Conservation (phyloP, 2,888 invertebrate species). For the Clepsis dumicolana region DNA sequence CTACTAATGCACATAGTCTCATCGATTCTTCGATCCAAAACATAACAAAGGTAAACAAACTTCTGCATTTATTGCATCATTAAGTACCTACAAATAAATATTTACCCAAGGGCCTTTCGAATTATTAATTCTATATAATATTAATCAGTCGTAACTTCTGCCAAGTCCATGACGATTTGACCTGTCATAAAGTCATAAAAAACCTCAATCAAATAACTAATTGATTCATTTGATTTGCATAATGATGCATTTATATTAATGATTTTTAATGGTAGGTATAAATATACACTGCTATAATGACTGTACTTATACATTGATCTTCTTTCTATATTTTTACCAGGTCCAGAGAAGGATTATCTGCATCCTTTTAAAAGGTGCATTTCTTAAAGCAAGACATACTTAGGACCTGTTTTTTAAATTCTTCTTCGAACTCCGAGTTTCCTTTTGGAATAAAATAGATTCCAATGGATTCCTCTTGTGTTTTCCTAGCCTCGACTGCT, state of each 20-base stretch:
- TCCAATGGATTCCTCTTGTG: too few relatives aligned
- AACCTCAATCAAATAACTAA: constrained; percentile 4
- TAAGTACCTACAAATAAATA: not conserved
- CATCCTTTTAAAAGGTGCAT: too few relatives aligned
- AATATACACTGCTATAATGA: too few relatives aligned
- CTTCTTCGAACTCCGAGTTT: too few relatives aligned
- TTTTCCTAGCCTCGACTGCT: too few relatives aligned
- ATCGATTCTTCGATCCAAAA: not conserved
- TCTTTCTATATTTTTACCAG: too few relatives aligned
- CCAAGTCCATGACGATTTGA: not conserved
- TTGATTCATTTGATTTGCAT: constrained; percentile 19
- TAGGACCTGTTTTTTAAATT: too few relatives aligned
- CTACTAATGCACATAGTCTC: not conserved
- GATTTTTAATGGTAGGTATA: constrained; percentile 4
- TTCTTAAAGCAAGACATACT: too few relatives aligned
- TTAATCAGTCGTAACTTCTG: not conserved
- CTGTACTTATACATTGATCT: too few relatives aligned
- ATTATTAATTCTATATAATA: not conserved
- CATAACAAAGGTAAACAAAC: not conserved
- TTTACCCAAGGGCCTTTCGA: not conserved
- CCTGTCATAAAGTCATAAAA: constrained; percentile 13
- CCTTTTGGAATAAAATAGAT: too few relatives aligned
- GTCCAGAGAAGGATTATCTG: too few relatives aligned
- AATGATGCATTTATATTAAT: not conserved
- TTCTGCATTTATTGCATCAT: not conserved